Conservation (phyloP, 2,888 invertebrate genomes). For the Aspidiotus rigidus region DNA sequence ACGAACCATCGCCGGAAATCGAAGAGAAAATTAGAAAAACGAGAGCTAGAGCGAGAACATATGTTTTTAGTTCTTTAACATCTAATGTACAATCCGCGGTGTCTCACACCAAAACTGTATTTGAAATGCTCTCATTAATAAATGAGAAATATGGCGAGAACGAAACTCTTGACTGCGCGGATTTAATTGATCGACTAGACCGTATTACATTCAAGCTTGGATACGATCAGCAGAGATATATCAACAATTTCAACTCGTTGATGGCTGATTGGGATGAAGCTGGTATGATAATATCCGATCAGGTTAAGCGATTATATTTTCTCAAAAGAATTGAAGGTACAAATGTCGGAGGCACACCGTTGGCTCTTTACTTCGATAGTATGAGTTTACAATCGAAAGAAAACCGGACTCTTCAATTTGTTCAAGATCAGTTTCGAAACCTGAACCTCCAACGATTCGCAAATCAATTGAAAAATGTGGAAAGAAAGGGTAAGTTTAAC, state of each 20-base stretch:
- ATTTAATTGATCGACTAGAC: neutral
- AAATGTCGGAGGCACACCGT: neutral
- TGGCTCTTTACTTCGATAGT: neutral
- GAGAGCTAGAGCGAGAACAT: neutral
- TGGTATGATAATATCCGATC: neutral
- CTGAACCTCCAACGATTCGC: neutral
- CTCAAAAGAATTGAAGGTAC: neutral
- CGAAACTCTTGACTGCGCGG: neutral
- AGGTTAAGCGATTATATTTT: neutral
- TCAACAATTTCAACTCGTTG: neutral
- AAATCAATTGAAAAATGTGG: neutral
- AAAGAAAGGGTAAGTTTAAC: neutral
- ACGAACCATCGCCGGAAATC: neutral
- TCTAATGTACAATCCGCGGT: neutral
- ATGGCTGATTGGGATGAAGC: neutral
- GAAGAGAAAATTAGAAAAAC: neutral
- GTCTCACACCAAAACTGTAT: neutral
- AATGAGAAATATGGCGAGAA: neutral
- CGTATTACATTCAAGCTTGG: neutral
- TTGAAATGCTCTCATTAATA: constrained; percentile 1
- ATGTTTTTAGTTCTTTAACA: neutral
- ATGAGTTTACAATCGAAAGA: neutral
- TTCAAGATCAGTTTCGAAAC: neutral
- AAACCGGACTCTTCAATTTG: neutral
- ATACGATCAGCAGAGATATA: neutral